Evolutionary conservation across 2,888 invertebrate genomes (phyloP).

Genomic region (Priocnemis perturbator): DNA sequence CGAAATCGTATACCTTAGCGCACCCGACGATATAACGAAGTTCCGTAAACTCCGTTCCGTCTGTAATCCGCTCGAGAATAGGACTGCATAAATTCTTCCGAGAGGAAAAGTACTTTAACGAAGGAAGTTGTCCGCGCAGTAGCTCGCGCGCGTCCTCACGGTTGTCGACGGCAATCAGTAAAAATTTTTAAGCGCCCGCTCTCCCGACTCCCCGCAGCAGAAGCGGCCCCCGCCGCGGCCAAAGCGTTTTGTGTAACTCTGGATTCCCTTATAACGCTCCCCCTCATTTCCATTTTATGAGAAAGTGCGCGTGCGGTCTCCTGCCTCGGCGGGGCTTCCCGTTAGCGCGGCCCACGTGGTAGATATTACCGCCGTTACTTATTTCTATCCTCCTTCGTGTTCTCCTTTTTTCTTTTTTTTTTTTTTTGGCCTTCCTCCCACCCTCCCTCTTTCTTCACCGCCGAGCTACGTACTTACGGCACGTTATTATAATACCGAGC

Average conservation of each 20-base stretch:
- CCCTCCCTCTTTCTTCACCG: slow-evolving; percentile 14
- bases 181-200: too few species aligned
- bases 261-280: slow-evolving; percentile 19
- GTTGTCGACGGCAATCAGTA: too few species aligned
- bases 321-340: neutral
- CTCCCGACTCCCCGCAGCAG: neutral
- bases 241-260: slow-evolving; percentile 15
- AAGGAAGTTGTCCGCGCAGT: too few species aligned
- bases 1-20: too few species aligned
- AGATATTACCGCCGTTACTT: slow-evolving; percentile 7
- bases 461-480: slow-evolving; percentile 26
- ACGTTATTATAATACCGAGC: slow-evolving; percentile 22
- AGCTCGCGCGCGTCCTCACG: too few species aligned
- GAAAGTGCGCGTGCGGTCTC: slow-evolving; percentile 18
- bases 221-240: neutral
- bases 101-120: too few species aligned
- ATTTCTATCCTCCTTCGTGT: neutral
- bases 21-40: too few species aligned
- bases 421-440: too few species aligned
- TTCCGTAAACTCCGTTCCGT: too few species aligned
- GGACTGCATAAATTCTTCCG: too few species aligned
- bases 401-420: too few species aligned
- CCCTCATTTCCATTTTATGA: slow-evolving; percentile 43
- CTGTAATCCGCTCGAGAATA: too few species aligned
- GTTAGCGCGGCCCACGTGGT: slow-evolving; percentile 1